Base-by-base conservation (phyloP, 92 coral and sea anemone genomes). In the Porites rus region DNA sequence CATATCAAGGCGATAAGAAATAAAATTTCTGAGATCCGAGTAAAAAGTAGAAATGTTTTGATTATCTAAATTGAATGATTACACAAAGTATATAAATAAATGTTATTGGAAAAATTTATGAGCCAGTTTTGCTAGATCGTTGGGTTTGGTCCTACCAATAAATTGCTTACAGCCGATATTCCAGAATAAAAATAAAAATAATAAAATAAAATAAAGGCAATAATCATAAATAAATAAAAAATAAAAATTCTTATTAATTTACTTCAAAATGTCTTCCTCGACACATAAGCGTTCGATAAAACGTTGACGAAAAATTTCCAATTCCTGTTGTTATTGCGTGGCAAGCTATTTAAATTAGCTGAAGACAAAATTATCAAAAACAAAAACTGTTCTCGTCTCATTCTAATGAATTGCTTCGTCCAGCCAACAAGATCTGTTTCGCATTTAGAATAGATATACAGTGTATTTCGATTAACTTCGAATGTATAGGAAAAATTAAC, bases 261-360 rank as follows among this genome's bases (percentile, higher is more conserved):
- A 76, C 28, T 76, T 76, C 65, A 76, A 28, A 53, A 58, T 58
- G 50, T 58, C 68, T 76, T 76, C 25, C 69, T 76, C 60, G 13
- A 58, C 79, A 75, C 68, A 76, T 60, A 14, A 52, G 51, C 7
- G 69, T 59, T 46, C 9, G 31, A 51, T n/a, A 50, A 52, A 59
- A 58, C 58, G 46, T 43, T 9, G n/a, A 24, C 25, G 80, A 51
- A 13, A 76, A 58, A 21, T 16, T n/a, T 25, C 13, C 31, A 19
- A 28, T 75, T 71, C 31, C 31, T 63, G 17, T 62, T 14, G 7
- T 62, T 62, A 19, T 62, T 58, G 20, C 22, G 28, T 3, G 38
- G 50, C 67, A 76, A 31, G 8, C 43, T 64, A 58, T 61, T 58
- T 18, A 25, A 76, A 59, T 76, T 76, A 76, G 25, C 80, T 53